Base-by-base conservation (phyloP, 1,140 invertebrate species). In the Galendromus occidentalis region DNA sequence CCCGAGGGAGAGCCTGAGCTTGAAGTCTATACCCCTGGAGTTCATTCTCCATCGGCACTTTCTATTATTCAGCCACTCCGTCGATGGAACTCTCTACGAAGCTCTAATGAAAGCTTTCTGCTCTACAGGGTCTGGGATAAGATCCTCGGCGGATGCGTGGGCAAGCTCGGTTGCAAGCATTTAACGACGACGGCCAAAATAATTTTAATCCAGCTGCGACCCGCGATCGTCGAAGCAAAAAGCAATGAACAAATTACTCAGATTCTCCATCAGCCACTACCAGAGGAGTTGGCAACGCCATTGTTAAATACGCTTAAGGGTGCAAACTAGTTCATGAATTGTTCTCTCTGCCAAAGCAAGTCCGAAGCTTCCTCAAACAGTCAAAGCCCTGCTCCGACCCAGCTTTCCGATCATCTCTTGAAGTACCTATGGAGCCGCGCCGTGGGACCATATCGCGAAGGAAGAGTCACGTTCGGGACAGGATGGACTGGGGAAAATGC, bases 121-220 rank as follows among this genome's bases (percentile, higher is more conserved):
- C 9, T 39, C 9, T 9, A 9, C 33, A 39, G 33, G 20, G 51
- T 59, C 6, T 59, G 51, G 51, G 51, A 59, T 33, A 59, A 59
- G 9, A 29, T 59, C 51, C 14, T 59, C 51, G 51, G 51, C 51
- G 51, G 51, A 17, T 33, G 25, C 25, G 51, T 59, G 14, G 33
- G 33, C 51, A 59, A 59, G 51, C 51, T 29, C 25, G 51, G 25
- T 4, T 14, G 33, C 51, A 59, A 59, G 51, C 51, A 59, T 59
- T 25, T 59, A 33, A 33, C 51, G 25, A 59, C 12, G 2, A 59
- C 51, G 17, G 51, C 51, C 14, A 59, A 59, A 59, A 25, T 59
- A 22, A 59, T 59, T 25, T 17, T 59, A 17, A 33, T 59, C 9
- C 25, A 25, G 14, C 51, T 59, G 14, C 25, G 33, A 22, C 51